Evolutionary conservation across 2,797 vertebrate genomes (phyloP).

Genomic region (Remorina albescens): DNA sequence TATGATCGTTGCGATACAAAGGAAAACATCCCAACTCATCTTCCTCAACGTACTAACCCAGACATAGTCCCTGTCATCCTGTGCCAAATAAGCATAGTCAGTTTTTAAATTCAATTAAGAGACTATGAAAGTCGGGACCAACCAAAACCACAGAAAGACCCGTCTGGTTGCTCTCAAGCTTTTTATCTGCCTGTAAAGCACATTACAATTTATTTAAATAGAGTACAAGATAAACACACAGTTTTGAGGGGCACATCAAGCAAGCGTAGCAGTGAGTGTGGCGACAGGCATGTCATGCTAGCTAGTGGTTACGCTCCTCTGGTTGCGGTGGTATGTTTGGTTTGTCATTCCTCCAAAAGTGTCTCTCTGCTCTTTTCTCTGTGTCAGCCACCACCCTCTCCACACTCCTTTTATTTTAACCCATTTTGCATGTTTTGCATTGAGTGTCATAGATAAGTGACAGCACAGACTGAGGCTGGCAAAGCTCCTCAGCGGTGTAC

Average conservation of each 20-base stretch:
- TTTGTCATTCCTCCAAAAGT: constrained; percentile 70
- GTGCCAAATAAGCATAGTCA: constrained; percentile 77
- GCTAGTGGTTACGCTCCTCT: constrained; percentile 61
- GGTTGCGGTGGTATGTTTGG: constrained; percentile 69
- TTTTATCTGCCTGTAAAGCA: constrained; percentile 75
- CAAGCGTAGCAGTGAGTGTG: constrained; percentile 58
- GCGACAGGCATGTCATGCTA: constrained; percentile 66
- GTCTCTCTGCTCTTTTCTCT: constrained; percentile 53
- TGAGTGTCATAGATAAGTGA: constrained; percentile 65
- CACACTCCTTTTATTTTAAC: constrained; percentile 27
- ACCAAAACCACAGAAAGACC: constrained; percentile 63
- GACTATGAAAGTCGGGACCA: constrained; percentile 64
- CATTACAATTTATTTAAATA: constrained; percentile 74
- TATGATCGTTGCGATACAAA: constrained; percentile 69
- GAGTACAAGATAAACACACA: constrained; percentile 72
- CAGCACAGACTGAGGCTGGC: constrained; percentile 56
- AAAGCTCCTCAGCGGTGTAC: constrained; percentile 47
- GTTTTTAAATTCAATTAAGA: constrained; percentile 78
- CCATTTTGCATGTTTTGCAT: constrained; percentile 58
- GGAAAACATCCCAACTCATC: constrained; percentile 71
- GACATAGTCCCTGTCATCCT: constrained; percentile 64
- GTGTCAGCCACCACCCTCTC: constrained; percentile 55
- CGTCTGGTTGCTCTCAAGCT: constrained; percentile 70
- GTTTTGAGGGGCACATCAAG: constrained; percentile 58
- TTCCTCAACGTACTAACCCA: constrained; percentile 46